Conservation (phyloP, 2,888 invertebrate genomes). For the Caenorhabditis imperialis region DNA sequence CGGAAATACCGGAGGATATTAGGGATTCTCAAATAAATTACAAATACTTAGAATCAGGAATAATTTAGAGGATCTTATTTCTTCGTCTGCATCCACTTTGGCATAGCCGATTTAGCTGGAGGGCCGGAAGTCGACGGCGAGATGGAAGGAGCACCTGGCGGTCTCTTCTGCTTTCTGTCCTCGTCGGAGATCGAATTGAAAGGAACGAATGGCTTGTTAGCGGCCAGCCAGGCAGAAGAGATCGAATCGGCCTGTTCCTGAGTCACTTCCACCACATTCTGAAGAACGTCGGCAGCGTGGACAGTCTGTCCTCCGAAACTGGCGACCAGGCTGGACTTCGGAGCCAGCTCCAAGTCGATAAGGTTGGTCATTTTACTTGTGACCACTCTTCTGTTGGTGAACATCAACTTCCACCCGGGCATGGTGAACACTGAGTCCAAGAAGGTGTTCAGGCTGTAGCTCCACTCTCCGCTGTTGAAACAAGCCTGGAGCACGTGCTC, state of each 20-base stretch:
- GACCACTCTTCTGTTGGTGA: slow-evolving; percentile 42
- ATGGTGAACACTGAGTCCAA: slow-evolving; percentile 26
- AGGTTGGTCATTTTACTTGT: slow-evolving; percentile 56
- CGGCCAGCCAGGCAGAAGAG: slow-evolving; percentile 46
- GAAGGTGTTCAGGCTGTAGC: slow-evolving; percentile 36
- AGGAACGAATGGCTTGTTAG: slow-evolving; percentile 51
- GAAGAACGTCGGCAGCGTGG: slow-evolving; percentile 29
- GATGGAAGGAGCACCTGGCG: not conserved
- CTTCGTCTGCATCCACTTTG: slow-evolving; percentile 45
- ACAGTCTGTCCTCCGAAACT: slow-evolving; percentile 36
- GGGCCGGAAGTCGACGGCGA: slow-evolving; percentile 31
- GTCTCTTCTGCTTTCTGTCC: slow-evolving; percentile 37
- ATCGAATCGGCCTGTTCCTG: slow-evolving; percentile 24
- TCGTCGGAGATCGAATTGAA: slow-evolving; percentile 49
- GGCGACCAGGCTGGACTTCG: slow-evolving; percentile 57
- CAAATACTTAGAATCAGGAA: no score
- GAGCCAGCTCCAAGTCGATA: slow-evolving; percentile 66
- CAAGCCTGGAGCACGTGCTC: slow-evolving; percentile 60
- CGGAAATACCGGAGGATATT: no score
- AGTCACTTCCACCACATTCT: slow-evolving; percentile 19
- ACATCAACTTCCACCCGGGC: slow-evolving; percentile 32
- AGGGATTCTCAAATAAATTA: no score
- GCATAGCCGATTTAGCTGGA: slow-evolving; percentile 48
- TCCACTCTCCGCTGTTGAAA: slow-evolving; percentile 61
- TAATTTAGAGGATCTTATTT: no score